A percentile compares a stretch with the other conserved stretches of the same genome.
Conservation (phyloP, 2,888 invertebrate species). For the Graphium colonna region DNA sequence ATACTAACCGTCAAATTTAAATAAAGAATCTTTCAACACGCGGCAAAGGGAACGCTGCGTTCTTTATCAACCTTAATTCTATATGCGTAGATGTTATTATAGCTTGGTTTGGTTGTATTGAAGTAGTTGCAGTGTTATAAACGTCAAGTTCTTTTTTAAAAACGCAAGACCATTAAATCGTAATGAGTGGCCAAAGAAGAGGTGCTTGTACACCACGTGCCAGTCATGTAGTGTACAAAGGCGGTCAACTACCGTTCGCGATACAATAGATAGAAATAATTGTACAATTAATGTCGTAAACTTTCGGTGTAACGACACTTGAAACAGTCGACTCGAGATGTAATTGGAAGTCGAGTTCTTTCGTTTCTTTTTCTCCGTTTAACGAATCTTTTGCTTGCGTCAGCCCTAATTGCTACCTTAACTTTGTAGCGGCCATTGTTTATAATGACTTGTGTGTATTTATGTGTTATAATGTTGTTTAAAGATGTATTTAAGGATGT, state of each 20-base stretch:
- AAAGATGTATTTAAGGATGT: constrained; percentile 3
- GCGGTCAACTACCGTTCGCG: constrained; percentile 71
- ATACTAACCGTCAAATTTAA: constrained; percentile 64
- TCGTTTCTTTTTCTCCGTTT: constrained; percentile 34
- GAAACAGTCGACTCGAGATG: constrained; percentile 49
- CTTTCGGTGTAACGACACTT: constrained; percentile 58
- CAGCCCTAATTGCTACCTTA: constrained; percentile 31
- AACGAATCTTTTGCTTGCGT: constrained; percentile 36
- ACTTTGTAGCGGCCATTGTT: constrained; percentile 1
- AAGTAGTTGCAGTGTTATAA: constrained; percentile 45
- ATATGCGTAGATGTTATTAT: constrained; percentile 32
- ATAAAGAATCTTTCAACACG: constrained; percentile 64
- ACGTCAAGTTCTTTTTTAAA: constrained; percentile 61
- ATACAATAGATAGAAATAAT: constrained; percentile 72
- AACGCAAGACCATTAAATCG: constrained; percentile 71
- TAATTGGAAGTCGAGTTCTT: constrained; percentile 65
- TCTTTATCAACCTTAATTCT: constrained; percentile 24
- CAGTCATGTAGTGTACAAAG: constrained; percentile 56
- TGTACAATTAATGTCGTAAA: constrained; percentile 71
- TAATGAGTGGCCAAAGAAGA: constrained; percentile 76
- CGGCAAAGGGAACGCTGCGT: constrained; percentile 32
- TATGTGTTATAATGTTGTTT: constrained; percentile 14
- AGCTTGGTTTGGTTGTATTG: constrained; percentile 2
- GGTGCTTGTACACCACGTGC: constrained; percentile 70
- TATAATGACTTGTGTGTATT: constrained; percentile 5